phyloP scores from a whole-genome alignment of 2,797 vertebrate species.

The Amazona finschi region DNA sequence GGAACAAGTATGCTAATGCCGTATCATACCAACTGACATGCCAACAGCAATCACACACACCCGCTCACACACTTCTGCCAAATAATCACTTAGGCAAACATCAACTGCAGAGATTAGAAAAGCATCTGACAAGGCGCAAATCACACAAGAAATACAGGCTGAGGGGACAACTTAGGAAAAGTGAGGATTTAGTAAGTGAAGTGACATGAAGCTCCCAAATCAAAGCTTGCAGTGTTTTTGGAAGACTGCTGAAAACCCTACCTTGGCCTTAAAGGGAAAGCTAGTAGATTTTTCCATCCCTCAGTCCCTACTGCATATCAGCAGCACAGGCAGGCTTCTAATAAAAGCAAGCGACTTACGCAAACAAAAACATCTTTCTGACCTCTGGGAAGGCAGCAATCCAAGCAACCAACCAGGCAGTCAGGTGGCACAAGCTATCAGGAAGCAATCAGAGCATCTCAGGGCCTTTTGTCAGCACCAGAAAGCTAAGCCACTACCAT shows the following conservation, averaged over 20 bases:
- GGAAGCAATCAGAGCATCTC: not conserved
- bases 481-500: not conserved
- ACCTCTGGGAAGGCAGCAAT: slow-evolving; percentile 62
- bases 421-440: slow-evolving; percentile 57
- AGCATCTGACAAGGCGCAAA: slow-evolving; percentile 43
- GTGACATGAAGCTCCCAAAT: slow-evolving; percentile 22
- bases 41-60: slow-evolving; percentile 37
- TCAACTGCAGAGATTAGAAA: slow-evolving; percentile 42
- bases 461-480: not conserved
- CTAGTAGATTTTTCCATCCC: not conserved
- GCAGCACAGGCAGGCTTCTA: slow-evolving; percentile 67
- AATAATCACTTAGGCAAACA: slow-evolving; percentile 60
- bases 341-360: slow-evolving; percentile 71
- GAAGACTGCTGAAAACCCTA: slow-evolving; percentile 37
- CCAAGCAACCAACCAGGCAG: slow-evolving; percentile 53
- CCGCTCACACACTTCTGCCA: slow-evolving; percentile 20
- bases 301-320: slow-evolving; percentile 63
- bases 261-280: not conserved
- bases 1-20: not conserved
- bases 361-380: slow-evolving; percentile 69
- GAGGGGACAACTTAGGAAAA: slow-evolving; percentile 19
- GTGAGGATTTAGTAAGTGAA: slow-evolving; percentile 33
- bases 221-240: slow-evolving; percentile 36
- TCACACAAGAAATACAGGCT: not conserved
- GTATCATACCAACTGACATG: slow-evolving; percentile 13